Percentiles rank a stretch among this genome's conserved stretches.
phyloP scores from a whole-genome alignment of 2,797 vertebrate genomes.

The Sebastes vulpes region DNA sequence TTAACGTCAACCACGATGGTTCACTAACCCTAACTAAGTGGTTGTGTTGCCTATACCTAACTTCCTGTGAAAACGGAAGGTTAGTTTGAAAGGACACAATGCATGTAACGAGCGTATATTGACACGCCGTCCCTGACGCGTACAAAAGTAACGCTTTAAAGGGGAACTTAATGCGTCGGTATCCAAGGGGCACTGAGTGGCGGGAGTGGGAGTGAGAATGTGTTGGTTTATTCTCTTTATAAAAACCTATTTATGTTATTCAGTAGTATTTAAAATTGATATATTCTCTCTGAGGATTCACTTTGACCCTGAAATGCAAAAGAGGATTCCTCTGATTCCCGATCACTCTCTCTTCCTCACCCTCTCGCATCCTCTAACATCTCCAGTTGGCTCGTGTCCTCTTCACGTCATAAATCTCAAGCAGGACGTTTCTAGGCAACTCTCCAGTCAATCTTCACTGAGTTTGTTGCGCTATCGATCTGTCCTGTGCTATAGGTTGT shows the following conservation, averaged over 20 bases:
- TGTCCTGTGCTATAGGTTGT: slow-evolving; percentile 75
- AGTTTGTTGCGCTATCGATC: slow-evolving; percentile 81
- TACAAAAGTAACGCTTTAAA: too few relatives aligned
- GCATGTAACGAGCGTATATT: rapidly evolving
- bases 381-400: slow-evolving; percentile 39
- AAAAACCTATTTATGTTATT: neutral
- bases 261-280: neutral
- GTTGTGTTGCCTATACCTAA: neutral
- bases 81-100: too few relatives aligned
- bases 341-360: slow-evolving; percentile 9
- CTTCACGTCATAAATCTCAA: slow-evolving; percentile 69
- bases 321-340: slow-evolving; percentile 3
- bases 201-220: too few relatives aligned
- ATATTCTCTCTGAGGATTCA: neutral
- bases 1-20: neutral
- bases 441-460: slow-evolving; percentile 82
- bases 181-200: too few relatives aligned
- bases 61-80: neutral
- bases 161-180: too few relatives aligned
- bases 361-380: slow-evolving; percentile 35
- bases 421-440: slow-evolving; percentile 68
- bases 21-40: neutral
- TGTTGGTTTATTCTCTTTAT: too few relatives aligned
- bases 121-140: too few relatives aligned
- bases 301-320: slow-evolving; percentile 14